Base-by-base conservation (phyloP, 1,140 invertebrate genomes). In the Pomacea maculata region DNA sequence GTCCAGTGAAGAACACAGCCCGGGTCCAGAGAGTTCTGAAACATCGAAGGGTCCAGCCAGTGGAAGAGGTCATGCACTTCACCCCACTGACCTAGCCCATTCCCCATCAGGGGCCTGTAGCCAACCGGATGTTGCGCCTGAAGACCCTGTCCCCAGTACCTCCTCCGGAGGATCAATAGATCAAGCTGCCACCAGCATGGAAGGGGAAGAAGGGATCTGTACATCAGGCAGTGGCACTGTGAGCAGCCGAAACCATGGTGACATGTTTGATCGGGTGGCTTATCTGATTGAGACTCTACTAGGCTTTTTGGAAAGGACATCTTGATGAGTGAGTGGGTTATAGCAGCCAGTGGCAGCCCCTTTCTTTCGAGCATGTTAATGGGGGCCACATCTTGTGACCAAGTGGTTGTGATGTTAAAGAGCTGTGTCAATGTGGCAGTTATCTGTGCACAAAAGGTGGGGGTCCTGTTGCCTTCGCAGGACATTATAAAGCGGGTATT, bases 231-330 rank as follows among this genome's bases (percentile, higher is more conserved):
- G 75, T 17, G 72, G 75, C n/a, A 82, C 74, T 2, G 70, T 83
- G 63, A 86, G 88, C 68, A 82, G 84, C 52, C 86, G 86, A 54
- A 85, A 82, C 61, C 67, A 70, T 34, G 67, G 19, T 17, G 63
- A 78, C 29, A 80, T 83, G 61, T 83, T 88, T 8, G 88, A 89
- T 74, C 80, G 84, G 21, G 87, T 88, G 34, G 86, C 86, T 29
- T 85, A 85, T 71, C 85, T 88, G 75, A 87, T 89, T 68, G 87
- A 89, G 83, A 81, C 83, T 63, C 80, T 89, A 61, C 86, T 88
- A 83, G 71, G 65, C 70, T 63, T 89, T 19, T 82, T 88, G 64
- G 83, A 84, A 45, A 88, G 86, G 79, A 81, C 70, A n/a, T 67
- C 79, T 54, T 67, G 45, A 63, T 73, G 57, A 61, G 57, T 61